Evolutionary conservation across 1,140 invertebrate species (phyloP), one percentile per base, ranked within the genome.

Genomic region (Apis dorsata): DNA sequence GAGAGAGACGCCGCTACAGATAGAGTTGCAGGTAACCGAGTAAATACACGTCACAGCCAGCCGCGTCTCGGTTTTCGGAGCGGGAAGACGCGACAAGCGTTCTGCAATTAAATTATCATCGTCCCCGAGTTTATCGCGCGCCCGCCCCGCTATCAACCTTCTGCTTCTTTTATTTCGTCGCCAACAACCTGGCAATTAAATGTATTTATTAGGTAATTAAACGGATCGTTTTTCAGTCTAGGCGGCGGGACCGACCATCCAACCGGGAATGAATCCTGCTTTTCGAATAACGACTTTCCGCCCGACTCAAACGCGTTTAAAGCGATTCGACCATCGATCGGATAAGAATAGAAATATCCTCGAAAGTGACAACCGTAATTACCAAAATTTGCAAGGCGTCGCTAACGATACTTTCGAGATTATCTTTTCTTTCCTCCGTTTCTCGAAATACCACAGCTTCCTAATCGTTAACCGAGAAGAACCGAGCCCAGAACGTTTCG

Each of bases 91-190:
- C 73, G 78, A 86, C 81, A 81, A 88, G 62, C 81, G 71, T 86
- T 75, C 74, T 57, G 84, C 84, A 86, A 88, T 88, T 88, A 88
- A 88, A 88, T 88, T 88, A 88, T 85, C 86, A 83, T 87, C 87
- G 79, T 88, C 65, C 79, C 74, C 55, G 21, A 79, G 73, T 55
- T 24, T 28, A n/a, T n/a, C 51, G 62, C 57, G 53, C 59, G 5
- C 8, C 44, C 11, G 12, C 55, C 60, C 12, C 65, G 55, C 34
- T 65, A 63, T 34, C 66, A 28, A 19, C n/a, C 13, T 24, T 34
- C 11, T 9, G n/a, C 19, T 63, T 28, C 74, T 68, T 73, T 83
- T 73, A 60, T 72, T 34, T 57, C 44, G n/a, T 15, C 28, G 7
- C 44, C 2, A 13, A 10, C 34, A 13, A 28, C 55, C 49, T 7